These are phyloP conservation scores for Heteromyza rotundicornis DNA, from an alignment of 2,888 invertebrate genomes.

Conservation along the genomic window DNA sequence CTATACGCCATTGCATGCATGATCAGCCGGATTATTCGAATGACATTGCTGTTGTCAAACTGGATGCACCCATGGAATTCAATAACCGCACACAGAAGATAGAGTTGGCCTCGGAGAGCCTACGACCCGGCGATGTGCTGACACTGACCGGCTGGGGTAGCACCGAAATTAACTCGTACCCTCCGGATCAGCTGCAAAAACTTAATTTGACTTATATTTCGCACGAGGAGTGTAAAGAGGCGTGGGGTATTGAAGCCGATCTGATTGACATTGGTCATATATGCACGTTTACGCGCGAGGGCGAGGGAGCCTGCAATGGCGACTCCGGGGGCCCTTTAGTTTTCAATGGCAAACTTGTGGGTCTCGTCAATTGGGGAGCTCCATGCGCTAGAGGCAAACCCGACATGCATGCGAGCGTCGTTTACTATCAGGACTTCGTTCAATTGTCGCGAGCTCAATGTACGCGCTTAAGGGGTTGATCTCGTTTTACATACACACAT, in stretches of 20 bases:
- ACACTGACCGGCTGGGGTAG: slow-evolving; percentile 70
- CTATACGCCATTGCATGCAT: slow-evolving; percentile 39
- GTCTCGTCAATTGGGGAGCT: slow-evolving; percentile 51
- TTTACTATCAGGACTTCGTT: slow-evolving; percentile 49
- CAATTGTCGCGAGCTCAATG: slow-evolving; percentile 34
- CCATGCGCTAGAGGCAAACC: slow-evolving; percentile 50
- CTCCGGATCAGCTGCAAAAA: slow-evolving; percentile 66
- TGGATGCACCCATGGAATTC: slow-evolving; percentile 65
- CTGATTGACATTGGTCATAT: slow-evolving; percentile 66
- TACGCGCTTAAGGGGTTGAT: slow-evolving; percentile 14
- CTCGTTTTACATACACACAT: too few relatives aligned
- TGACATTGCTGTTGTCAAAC: slow-evolving; percentile 72
- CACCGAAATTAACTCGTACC: slow-evolving; percentile 59
- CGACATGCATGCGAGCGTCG: slow-evolving; percentile 51
- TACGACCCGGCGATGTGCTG: slow-evolving; percentile 63
- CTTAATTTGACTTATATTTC: slow-evolving; percentile 65
- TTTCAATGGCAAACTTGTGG: slow-evolving; percentile 39
- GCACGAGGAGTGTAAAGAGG: slow-evolving; percentile 63
- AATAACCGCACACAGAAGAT: slow-evolving; percentile 65
- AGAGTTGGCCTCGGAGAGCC: slow-evolving; percentile 53
- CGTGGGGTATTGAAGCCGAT: slow-evolving; percentile 61
- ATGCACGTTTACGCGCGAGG: slow-evolving; percentile 65
- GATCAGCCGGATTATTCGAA: slow-evolving; percentile 58
- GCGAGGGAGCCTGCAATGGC: slow-evolving; percentile 63
- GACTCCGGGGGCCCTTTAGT: slow-evolving; percentile 50